Conservation (phyloP, 1,140 invertebrate genomes). For the Drosophila simulans region DNA sequence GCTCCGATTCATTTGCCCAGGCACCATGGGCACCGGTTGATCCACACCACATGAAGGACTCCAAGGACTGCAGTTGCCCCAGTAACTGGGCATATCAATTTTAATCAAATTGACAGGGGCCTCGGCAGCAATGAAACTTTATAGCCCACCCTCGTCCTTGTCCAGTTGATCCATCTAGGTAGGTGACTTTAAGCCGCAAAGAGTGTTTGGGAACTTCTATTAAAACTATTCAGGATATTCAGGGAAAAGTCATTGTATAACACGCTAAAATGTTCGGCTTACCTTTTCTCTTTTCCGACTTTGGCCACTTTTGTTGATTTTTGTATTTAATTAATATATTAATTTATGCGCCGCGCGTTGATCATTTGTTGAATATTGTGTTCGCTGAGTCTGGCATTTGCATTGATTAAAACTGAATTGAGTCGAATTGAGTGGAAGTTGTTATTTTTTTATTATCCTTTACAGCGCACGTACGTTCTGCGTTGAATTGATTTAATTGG, state of each 20-base stretch:
- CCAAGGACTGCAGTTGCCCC: constrained; percentile 9
- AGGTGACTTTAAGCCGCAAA: constrained; percentile 11
- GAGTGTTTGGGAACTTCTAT: constrained; percentile 39
- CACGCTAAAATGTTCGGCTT: constrained; percentile 9
- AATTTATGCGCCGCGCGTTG: constrained; percentile 22
- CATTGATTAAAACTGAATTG: constrained; percentile 21
- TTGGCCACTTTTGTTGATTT: constrained; percentile 29
- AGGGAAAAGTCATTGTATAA: background rate
- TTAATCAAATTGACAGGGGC: constrained; percentile 49
- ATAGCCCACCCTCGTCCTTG: constrained; percentile 23
- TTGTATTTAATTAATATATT: constrained; percentile 41
- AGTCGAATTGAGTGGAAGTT: constrained; percentile 11
- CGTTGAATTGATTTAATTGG: constrained; percentile 36
- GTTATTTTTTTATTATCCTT: constrained; percentile 18
- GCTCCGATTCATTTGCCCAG: constrained; percentile 2
- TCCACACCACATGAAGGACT: background rate
- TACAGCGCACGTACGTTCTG: constrained; percentile 64
- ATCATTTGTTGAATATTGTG: constrained; percentile 25
- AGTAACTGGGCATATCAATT: constrained; percentile 37
- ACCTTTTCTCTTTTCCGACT: constrained; percentile 12
- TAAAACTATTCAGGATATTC: constrained; percentile 30
- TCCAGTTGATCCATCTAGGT: constrained; percentile 8
- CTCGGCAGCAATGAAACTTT: constrained; percentile 40
- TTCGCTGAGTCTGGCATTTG: constrained; percentile 28
- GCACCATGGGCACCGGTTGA: background rate